Conservation (phyloP, 2,113 vertebrate genomes). For the Rhinolophus ferrumequinum region DNA sequence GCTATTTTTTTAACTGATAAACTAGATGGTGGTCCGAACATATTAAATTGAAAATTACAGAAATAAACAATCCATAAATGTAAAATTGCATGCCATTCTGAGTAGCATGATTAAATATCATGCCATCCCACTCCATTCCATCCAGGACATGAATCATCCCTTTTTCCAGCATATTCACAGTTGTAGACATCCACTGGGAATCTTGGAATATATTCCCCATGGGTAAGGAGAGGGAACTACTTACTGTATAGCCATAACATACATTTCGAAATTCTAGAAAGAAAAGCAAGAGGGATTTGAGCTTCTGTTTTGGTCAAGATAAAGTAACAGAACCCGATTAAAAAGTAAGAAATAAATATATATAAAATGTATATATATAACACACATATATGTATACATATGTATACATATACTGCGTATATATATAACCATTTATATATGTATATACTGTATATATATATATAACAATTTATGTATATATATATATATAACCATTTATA, state of each 20-base stretch:
- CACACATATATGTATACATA: too few species aligned
- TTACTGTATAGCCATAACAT: not conserved
- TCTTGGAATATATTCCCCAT: not conserved
- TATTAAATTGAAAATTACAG: not conserved
- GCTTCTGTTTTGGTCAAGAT: not conserved
- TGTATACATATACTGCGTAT: too few species aligned
- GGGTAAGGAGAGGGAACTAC: too few species aligned
- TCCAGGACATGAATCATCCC: not conserved
- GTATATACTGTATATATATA: too few species aligned
- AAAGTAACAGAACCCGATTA: not conserved
- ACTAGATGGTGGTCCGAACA: not conserved
- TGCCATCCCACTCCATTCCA: too few species aligned
- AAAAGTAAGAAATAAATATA: not conserved
- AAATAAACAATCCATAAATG: not conserved
- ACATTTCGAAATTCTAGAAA: not conserved
- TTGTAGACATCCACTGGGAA: not conserved
- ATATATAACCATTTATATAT: too few species aligned
- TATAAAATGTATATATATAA: too few species aligned
- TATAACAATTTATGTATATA: too few species aligned
- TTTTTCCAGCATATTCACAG: not conserved
- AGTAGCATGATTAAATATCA: not conserved
- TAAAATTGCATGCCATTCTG: not conserved
- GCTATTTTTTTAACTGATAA: too few species aligned
- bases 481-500: too few species aligned
- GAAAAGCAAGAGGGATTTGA: not conserved